Evolutionary conservation across 2,113 vertebrate genomes (phyloP).

Genomic region (Dicrurus megarhynchus): DNA sequence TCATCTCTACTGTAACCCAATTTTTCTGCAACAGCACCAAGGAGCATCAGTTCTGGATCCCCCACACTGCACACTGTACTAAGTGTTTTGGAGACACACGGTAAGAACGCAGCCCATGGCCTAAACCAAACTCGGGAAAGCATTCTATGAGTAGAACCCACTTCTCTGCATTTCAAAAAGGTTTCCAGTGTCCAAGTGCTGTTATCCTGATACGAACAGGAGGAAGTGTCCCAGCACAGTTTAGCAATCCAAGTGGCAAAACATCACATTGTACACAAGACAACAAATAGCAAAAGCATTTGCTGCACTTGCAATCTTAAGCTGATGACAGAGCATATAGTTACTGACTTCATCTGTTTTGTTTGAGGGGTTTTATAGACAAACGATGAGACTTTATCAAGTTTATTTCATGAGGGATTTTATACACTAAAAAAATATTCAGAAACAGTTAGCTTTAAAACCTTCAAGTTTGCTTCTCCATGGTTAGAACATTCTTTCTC

Average conservation of each 20-base stretch:
- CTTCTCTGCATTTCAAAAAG: background rate
- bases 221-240: background rate
- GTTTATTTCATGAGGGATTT: background rate
- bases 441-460: background rate
- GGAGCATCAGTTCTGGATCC: background rate
- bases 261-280: background rate
- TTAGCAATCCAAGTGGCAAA: background rate
- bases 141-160: background rate
- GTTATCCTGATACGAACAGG: background rate
- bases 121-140: background rate
- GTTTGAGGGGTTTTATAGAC: background rate
- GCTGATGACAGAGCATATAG: background rate
- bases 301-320: background rate
- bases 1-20: background rate
- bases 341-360: background rate
- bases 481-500: background rate
- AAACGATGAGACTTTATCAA: background rate
- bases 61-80: fast-evolving
- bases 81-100: background rate
- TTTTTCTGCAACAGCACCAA: background rate
- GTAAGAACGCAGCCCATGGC: background rate
- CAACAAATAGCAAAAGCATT: background rate
- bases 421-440: background rate
- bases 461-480: background rate
- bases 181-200: background rate